A percentile compares a stretch with the other conserved stretches of the same genome.
Conservation (phyloP, 2,888 invertebrate genomes). For the Eubasilissa splendida region DNA sequence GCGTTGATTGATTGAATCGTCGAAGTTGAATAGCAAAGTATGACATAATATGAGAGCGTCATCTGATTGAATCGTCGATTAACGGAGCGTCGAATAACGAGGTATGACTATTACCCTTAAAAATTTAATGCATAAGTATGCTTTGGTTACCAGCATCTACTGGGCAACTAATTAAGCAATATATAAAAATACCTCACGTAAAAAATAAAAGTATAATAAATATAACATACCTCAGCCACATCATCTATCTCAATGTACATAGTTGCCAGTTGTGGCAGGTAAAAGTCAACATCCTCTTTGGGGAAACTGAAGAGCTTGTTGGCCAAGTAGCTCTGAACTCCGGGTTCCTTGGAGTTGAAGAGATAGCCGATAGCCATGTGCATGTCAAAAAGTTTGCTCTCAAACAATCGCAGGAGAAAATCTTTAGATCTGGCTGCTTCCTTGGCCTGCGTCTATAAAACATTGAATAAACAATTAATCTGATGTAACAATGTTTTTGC, state of each 20-base stretch:
- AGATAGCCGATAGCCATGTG: slow-evolving; percentile 98
- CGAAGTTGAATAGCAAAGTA: too few species aligned
- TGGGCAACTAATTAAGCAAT: too few species aligned
- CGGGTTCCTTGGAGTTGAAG: slow-evolving; percentile 98
- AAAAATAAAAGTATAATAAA: too few species aligned
- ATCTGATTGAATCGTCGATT: too few species aligned
- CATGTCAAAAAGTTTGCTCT: slow-evolving; percentile 98
- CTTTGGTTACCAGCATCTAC: too few species aligned
- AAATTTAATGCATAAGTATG: too few species aligned
- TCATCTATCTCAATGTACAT: slow-evolving; percentile 99
- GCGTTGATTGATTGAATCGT: too few species aligned
- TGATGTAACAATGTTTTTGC: too few species aligned
- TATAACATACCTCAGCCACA: slow-evolving; percentile 85
- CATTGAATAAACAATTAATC: slow-evolving; percentile 10
- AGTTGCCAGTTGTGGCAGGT: slow-evolving; percentile 96
- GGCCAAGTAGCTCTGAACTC: slow-evolving; percentile 97
- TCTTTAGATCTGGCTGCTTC: slow-evolving; percentile 73
- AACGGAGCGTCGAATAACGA: too few species aligned
- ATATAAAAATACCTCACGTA: too few species aligned
- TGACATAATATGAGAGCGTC: too few species aligned
- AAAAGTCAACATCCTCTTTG: slow-evolving; percentile 94
- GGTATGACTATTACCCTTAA: too few species aligned
- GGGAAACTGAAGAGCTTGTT: slow-evolving; percentile 98
- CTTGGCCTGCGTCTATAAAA: slow-evolving; percentile 61
- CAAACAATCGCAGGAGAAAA: slow-evolving; percentile 90